Percentiles rank a stretch among this genome's conserved stretches.
Evolutionary conservation across 1,140 invertebrate genomes (phyloP).

Genomic region (Temnothorax curvispinosus): DNA sequence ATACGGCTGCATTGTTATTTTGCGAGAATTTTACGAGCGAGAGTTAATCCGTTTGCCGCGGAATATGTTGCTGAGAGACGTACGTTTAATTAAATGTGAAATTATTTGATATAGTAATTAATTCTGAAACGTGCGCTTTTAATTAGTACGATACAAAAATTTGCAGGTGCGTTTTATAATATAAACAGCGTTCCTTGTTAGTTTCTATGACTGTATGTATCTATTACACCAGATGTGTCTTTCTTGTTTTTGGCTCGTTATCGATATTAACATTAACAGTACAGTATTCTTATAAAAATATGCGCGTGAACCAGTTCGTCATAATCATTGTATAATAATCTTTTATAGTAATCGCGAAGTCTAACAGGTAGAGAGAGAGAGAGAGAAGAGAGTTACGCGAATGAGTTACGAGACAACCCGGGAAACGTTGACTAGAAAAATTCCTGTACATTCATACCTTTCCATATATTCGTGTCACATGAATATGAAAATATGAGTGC

Average conservation of each 20-base stretch:
- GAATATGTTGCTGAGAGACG: background rate
- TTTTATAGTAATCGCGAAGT: conserved; percentile 1
- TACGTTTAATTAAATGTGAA: conserved; percentile 4
- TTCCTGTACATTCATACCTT: background rate
- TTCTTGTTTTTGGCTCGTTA: background rate
- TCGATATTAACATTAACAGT: background rate
- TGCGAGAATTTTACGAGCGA: background rate
- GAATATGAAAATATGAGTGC: conserved; percentile 28
- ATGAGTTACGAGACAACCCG: background rate
- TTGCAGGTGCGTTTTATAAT: background rate
- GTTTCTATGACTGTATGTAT: background rate
- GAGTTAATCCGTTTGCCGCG: background rate
- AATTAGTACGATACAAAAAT: background rate
- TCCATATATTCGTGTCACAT: conserved; percentile 21
- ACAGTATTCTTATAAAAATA: conserved; percentile 16
- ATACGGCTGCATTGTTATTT: background rate
- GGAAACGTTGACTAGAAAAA: conserved; percentile 16
- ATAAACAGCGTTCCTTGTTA: background rate
- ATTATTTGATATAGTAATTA: background rate
- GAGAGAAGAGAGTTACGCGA: background rate
- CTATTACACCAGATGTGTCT: background rate
- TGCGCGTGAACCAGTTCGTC: background rate
- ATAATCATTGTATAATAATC: conserved; percentile 17
- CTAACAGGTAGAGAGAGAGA: background rate
- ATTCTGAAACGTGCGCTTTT: background rate